phyloP scores from a whole-genome alignment of 2,797 vertebrate genomes.

The Sebastes taczanowskii region DNA sequence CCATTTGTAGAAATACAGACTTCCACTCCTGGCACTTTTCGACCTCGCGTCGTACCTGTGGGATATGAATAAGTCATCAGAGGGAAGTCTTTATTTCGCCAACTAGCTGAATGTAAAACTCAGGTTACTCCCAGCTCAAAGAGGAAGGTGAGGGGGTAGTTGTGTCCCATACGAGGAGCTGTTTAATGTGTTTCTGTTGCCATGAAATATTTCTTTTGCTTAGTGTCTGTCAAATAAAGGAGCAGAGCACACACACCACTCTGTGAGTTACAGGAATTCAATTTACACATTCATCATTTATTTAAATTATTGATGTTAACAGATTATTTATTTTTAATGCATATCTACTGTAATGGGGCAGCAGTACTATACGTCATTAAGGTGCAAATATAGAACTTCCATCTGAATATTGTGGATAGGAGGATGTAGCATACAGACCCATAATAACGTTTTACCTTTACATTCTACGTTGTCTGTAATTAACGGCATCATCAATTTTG shows the following conservation, averaged over 20 bases:
- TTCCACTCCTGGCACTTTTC: slow-evolving; percentile 26
- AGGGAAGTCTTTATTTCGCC: slow-evolving; percentile 34
- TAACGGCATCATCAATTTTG: neutral
- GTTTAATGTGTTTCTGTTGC: slow-evolving; percentile 24
- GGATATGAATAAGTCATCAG: slow-evolving; percentile 69
- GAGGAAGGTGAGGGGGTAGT: neutral
- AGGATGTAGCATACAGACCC: neutral
- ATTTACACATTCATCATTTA: neutral
- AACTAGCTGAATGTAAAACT: slow-evolving; percentile 24
- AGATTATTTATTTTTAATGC: slow-evolving; percentile 1
- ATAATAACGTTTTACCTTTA: neutral
- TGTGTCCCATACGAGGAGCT: neutral
- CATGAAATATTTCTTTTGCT: slow-evolving; percentile 1
- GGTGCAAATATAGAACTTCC: neutral
- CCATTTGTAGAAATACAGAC: slow-evolving; percentile 58
- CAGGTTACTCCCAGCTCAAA: slow-evolving; percentile 5
- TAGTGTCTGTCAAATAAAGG: slow-evolving; percentile 2
- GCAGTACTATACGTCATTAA: neutral
- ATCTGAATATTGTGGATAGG: neutral
- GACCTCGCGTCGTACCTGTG: slow-evolving; percentile 31
- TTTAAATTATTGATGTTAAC: slow-evolving; percentile 20
- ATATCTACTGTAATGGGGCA: neutral
- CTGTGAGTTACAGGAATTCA: neutral
- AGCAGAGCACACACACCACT: neutral
- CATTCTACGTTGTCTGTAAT: neutral